Evolutionary conservation across 64 coral and sea anemone species (phyloP).

Genomic region (Astreopora myriophthalma): DNA sequence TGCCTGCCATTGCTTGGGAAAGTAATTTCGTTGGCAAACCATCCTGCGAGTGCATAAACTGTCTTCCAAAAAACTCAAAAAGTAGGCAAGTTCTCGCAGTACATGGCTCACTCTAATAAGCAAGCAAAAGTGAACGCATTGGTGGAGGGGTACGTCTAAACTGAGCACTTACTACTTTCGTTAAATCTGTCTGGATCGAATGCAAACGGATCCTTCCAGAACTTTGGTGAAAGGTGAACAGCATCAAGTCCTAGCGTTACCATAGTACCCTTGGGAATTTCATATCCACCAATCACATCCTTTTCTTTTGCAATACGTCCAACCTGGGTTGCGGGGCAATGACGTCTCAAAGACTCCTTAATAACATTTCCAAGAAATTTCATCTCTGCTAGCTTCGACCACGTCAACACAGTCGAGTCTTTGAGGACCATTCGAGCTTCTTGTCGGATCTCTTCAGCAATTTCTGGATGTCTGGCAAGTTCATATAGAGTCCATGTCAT

Average conservation of each 20-base stretch:
- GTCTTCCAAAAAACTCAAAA: too few relatives aligned
- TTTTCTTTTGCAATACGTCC: neutral
- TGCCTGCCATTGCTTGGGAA: too few relatives aligned
- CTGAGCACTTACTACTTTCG: conserved; percentile 65
- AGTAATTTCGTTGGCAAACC: too few relatives aligned
- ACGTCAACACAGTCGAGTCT: conserved; percentile 4
- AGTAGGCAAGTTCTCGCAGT: too few relatives aligned
- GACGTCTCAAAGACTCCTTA: conserved; percentile 72
- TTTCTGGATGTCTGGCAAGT: conserved; percentile 62
- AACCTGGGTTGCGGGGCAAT: neutral
- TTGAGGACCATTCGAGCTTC: conserved; percentile 15
- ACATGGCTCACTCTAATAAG: too few relatives aligned
- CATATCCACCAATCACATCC: conserved; percentile 63
- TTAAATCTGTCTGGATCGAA: conserved; percentile 76
- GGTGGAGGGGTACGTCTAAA: too few relatives aligned
- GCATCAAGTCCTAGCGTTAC: conserved; percentile 17
- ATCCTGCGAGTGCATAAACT: too few relatives aligned
- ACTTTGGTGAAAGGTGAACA: conserved; percentile 49
- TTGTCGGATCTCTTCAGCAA: conserved; percentile 47
- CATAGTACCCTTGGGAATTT: conserved; percentile 53
- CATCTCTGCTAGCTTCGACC: conserved; percentile 57
- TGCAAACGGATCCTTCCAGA: conserved; percentile 63
- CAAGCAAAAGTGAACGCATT: too few relatives aligned
- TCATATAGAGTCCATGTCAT: conserved; percentile 72
- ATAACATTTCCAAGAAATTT: conserved; percentile 71